A percentile compares a stretch with the other conserved stretches of the same genome.
These are phyloP conservation scores for Pseudochirops cupreus DNA, from an alignment of 2,797 vertebrate species.

Conservation along the genomic window DNA sequence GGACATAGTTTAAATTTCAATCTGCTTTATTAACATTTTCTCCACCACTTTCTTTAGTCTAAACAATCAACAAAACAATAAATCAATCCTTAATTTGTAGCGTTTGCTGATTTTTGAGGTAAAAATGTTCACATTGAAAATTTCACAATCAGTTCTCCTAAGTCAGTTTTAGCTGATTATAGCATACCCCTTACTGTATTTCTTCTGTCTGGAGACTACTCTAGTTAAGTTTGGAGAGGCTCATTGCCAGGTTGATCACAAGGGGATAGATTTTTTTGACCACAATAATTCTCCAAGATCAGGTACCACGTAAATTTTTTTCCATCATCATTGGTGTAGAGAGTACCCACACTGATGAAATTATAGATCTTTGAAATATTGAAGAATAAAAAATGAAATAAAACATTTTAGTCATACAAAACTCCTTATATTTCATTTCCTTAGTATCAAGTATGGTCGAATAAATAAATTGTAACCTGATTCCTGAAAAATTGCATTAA, in stretches of 20 bases:
- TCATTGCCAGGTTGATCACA: neutral
- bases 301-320: neutral
- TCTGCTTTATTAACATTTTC: neutral
- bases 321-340: neutral
- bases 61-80: neutral
- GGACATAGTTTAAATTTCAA: neutral
- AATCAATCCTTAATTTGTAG: neutral
- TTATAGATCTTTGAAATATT: neutral
- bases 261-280: neutral
- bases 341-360: neutral
- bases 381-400: neutral
- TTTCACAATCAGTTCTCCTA: neutral
- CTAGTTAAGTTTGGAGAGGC: neutral
- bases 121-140: neutral
- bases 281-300: neutral
- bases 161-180: neutral
- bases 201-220: neutral
- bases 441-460: constrained; percentile 25
- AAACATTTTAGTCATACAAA: neutral
- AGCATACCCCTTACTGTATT: neutral
- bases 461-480: neutral
- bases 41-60: neutral
- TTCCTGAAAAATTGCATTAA: constrained; percentile 48
- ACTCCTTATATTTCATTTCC: constrained; percentile 25
- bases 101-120: neutral